Conservation (phyloP, 2,113 vertebrate genomes). For the Oncorhynchus tshawytscha region DNA sequence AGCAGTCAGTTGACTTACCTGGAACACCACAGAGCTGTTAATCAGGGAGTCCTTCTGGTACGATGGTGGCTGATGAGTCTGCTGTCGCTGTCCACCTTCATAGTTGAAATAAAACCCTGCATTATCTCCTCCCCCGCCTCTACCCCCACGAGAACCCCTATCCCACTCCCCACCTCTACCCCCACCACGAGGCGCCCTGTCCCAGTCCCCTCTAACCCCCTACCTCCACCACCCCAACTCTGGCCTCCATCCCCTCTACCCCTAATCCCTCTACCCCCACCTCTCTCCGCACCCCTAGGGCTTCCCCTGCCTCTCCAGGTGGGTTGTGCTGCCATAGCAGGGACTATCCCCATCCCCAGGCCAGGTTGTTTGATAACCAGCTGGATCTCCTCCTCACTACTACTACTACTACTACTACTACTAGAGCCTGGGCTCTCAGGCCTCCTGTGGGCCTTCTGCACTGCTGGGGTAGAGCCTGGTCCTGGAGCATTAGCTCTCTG, state of each 20-base stretch:
- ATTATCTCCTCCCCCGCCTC: conserved; percentile 25
- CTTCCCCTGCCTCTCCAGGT: conserved; percentile 10
- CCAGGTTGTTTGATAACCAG: conserved; percentile 57
- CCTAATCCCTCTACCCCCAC: not conserved
- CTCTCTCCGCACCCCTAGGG: conserved; percentile 45
- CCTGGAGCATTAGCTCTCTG: not conserved
- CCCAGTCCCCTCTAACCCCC: too few relatives aligned
- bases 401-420: not conserved
- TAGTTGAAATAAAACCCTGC: conserved; percentile 57
- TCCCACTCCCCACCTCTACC: not conserved
- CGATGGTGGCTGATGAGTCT: conserved; percentile 45
- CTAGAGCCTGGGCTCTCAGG: not conserved
- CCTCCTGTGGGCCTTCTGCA: not conserved
- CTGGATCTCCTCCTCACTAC: conserved; percentile 59
- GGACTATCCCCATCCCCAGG: not conserved
- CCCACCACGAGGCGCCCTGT: not conserved
- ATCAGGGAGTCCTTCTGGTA: conserved; percentile 68
- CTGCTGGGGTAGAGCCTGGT: not conserved
- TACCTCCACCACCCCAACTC: too few relatives aligned
- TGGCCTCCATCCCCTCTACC: not conserved
- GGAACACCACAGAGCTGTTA: conserved; percentile 76
- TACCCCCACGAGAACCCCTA: conserved; percentile 32
- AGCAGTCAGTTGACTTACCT: conserved; percentile 67
- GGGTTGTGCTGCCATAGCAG: not conserved
- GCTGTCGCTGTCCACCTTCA: conserved; percentile 58